phyloP scores from a whole-genome alignment of 1,140 invertebrate species.

The Globodera rostochiensis region DNA sequence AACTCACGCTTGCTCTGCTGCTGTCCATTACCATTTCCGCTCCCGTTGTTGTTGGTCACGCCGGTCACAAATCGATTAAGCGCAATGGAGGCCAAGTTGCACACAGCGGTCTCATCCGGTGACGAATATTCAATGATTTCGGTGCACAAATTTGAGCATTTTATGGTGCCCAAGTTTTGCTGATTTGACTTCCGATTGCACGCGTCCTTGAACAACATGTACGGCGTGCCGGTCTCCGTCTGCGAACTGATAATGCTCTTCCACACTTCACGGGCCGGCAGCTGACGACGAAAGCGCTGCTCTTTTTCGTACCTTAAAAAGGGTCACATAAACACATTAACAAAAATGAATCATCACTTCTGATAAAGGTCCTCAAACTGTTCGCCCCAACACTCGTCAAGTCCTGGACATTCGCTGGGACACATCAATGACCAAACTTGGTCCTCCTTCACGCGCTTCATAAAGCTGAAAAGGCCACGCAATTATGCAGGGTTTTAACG shows the following conservation, averaged over 20 bases:
- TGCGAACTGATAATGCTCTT: constrained; percentile 90
- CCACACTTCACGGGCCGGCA: constrained; percentile 88
- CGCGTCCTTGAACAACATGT: constrained; percentile 82
- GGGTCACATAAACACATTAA: too few relatives aligned
- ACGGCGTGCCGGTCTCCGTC: constrained; percentile 96
- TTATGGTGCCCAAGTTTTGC: constrained; percentile 96
- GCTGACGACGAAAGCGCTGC: constrained; percentile 75
- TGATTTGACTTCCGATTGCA: constrained; percentile 98
- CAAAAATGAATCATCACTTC: constrained; percentile 68
- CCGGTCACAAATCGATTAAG: constrained; percentile 89
- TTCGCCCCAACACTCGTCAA: constrained; percentile 88
- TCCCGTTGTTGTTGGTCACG: constrained; percentile 59
- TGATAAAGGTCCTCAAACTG: constrained; percentile 88
- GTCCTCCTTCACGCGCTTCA: constrained; percentile 88
- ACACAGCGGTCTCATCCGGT: constrained; percentile 91
- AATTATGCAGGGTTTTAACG: too few relatives aligned
- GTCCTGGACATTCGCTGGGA: constrained; percentile 85
- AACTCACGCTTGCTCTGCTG: constrained; percentile 70
- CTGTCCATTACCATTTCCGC: not conserved
- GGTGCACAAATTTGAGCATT: constrained; percentile 95
- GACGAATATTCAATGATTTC: constrained; percentile 91
- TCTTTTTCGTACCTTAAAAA: constrained; percentile 79
- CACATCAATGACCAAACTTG: constrained; percentile 94
- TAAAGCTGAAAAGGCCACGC: constrained; percentile 72
- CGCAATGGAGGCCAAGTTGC: constrained; percentile 97